Evolutionary conservation across 92 coral and sea anemone genomes (phyloP), one percentile per base, ranked within the genome.

Genomic region (Epizoanthus ramosus): DNA sequence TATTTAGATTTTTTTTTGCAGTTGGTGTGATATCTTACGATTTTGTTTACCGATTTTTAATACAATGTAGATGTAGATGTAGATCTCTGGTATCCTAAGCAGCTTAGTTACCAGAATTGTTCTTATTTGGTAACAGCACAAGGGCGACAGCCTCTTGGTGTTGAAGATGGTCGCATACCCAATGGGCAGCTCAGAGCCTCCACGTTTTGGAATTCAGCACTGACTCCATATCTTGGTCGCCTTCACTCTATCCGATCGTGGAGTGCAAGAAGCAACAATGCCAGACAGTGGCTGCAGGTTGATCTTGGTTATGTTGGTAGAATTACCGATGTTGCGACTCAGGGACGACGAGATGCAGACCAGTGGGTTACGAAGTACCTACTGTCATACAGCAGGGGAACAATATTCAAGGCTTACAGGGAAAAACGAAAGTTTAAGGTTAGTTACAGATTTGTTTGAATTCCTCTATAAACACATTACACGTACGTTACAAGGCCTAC

Each of bases 321-420:
- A 56, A 79, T 92, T 50, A 95, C 98, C 9, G 94, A 81, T 24
- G 86, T 95, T 22, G 92, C 93, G 2, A 88, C 98, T 57, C 98
- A 95, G 84, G 98, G 98, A 23, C 80, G 98, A 19, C 80, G 97
- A 41, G 94, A 95, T 37, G 92, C 95, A 1, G 72, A 88, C 59
- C 97, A 95, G 81, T 95, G 97, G 97, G 98, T 95, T 45, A 92
- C 90, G 10, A 88, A 87, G 10, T 95, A 92, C 58, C 80, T 88
- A 5, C 67, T 95, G 77, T 92, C 98, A 1, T 92, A 88, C 58
- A 80, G 95, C 61, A 81, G 73, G 37, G 90, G 90, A 3, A n/a
- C 77, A 19, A 72, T 31, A 4, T 95, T 95, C 81, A 73, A 71
- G 57, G 92, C 89, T 21, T 92, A 92, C 73, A 85, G 94, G 71